Evolutionary conservation across 37 sponge, comb jelly and placozoan species (phyloP).

Genomic region (Sycon ciliatum): DNA sequence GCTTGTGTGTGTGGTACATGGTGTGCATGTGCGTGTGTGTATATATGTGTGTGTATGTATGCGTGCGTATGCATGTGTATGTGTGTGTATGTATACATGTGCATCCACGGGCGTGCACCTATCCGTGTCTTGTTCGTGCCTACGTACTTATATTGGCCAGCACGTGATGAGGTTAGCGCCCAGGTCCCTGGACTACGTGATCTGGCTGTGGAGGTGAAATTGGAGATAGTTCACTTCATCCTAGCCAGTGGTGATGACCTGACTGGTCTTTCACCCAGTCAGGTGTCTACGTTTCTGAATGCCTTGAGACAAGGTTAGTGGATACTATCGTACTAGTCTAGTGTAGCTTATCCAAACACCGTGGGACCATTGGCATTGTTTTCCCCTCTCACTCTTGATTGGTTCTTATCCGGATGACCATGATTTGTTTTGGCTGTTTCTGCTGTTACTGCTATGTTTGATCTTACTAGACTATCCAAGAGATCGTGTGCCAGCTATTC

Average conservation of each 20-base stretch:
- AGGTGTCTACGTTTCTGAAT: slow-evolving; percentile 51
- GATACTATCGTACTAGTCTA: too few relatives aligned
- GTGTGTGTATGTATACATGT: background rate
- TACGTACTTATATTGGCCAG: background rate
- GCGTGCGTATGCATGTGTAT: background rate
- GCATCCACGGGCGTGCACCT: background rate
- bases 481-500: too few relatives aligned
- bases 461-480: too few relatives aligned
- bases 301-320: slow-evolving; percentile 52
- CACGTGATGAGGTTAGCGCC: too few relatives aligned
- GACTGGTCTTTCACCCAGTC: slow-evolving; percentile 38
- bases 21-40: slow-evolving; percentile 11
- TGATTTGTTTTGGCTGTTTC: too few relatives aligned
- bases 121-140: background rate
- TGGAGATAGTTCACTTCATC: slow-evolving; percentile 67
- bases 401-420: too few relatives aligned
- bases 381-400: too few relatives aligned
- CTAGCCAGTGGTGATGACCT: slow-evolving; percentile 51
- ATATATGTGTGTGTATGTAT: background rate
- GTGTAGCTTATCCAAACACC: too few relatives aligned
- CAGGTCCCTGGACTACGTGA: slow-evolving; percentile 69
- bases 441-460: too few relatives aligned
- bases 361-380: too few relatives aligned
- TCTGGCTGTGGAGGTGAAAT: slow-evolving; percentile 56
- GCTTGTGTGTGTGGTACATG: background rate